Conservation (phyloP, 2,888 invertebrate species). For the Alsophila aescularia region DNA sequence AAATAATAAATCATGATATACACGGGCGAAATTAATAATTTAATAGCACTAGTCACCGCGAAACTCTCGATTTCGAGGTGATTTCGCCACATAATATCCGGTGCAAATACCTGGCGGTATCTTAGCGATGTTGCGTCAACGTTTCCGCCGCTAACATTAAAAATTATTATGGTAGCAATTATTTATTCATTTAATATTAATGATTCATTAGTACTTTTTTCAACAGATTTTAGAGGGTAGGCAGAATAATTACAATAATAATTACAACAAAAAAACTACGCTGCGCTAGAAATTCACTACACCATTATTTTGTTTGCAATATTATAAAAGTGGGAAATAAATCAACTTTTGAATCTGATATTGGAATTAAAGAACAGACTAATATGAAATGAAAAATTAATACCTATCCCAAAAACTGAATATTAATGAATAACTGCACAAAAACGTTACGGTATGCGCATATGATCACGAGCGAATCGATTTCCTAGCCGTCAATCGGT, state of each 20-base stretch:
- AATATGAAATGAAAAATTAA: background rate
- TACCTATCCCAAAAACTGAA: background rate
- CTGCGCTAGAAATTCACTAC: too few relatives aligned
- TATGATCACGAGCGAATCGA: constrained; percentile 60
- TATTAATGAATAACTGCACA: constrained; percentile 16
- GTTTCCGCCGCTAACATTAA: constrained; percentile 7
- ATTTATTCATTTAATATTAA: background rate
- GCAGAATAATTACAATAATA: too few relatives aligned
- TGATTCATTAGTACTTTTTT: too few relatives aligned
- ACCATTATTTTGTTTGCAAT: too few relatives aligned
- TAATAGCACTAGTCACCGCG: constrained; percentile 14
- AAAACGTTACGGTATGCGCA: constrained; percentile 33
- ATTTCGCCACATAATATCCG: constrained; percentile 28
- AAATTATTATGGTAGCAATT: too few relatives aligned
- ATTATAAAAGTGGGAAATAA: too few relatives aligned
- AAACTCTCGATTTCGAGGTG: constrained; percentile 26
- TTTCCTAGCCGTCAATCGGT: constrained; percentile 71
- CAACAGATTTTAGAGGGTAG: too few relatives aligned
- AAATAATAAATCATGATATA: constrained; percentile 25
- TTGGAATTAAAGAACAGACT: background rate
- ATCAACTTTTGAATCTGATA: too few relatives aligned
- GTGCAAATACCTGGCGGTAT: constrained; percentile 14
- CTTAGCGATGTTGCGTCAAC: constrained; percentile 16
- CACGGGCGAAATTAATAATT: constrained; percentile 26
- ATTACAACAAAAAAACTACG: too few relatives aligned